Base-by-base conservation (phyloP, 1,140 invertebrate genomes). In the Macrobrachium rosenbergii region DNA sequence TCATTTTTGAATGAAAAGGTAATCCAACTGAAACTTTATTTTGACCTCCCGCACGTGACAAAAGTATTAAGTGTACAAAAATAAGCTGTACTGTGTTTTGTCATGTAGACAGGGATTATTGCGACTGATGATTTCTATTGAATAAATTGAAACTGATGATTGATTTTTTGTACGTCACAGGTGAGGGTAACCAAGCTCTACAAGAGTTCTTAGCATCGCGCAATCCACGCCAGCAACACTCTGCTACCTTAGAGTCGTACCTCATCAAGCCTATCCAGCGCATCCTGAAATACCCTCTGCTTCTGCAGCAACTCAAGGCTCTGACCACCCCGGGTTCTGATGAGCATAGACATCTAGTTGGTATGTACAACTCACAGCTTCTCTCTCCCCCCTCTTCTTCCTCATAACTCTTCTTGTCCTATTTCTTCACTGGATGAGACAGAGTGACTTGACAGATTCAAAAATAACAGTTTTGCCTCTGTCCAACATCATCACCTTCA, bases 221-320 rank as follows among this genome's bases (percentile, higher is more conserved):
- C 91, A 99, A 99, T 94, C 97, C 97, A 58, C 95, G 96, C 91
- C 97, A 98, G 91, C 97, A 99, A 93, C 98, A 99, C 93, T 98
- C 97, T 78, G 97, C 97, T 90, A 98, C 98, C 19, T 93, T 99
- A 90, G 98, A 99, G 92, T 99, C 98, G 63, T 99, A 98, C 94
- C 94, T 99, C 92, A 99, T 99, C 91, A 99, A 99, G 93, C 98
- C 98, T 75, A 99, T 99, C 92, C 98, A 99, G 93, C 94, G 98
- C 93, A 99, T 99, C 92, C 94, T 99, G 83, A 99, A 99, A 92
- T 99, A 99, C 93, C 98, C 98, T 3, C 92, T 99, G 87, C 94
- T 99, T 63, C 93, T 99, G 84, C 97, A 99, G 93, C 98, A 99
- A 93, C 94, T 99, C 91, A 95, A 96, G 91, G 97, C 98, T 93